Conservation (phyloP, 2,888 invertebrate species). For the Stenichneumon culpator region DNA sequence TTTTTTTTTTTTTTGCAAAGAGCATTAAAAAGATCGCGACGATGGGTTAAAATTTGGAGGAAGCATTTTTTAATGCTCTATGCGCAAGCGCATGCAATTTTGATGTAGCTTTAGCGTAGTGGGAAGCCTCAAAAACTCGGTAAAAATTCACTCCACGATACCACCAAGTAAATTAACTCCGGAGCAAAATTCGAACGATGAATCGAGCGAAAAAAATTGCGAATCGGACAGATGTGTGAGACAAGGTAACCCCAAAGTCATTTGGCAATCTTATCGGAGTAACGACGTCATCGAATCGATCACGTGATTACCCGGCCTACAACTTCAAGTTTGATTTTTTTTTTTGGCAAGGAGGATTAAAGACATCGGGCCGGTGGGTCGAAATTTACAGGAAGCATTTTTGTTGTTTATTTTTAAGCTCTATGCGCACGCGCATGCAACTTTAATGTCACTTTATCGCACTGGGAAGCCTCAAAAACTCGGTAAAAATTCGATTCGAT, state of each 20-base stretch:
- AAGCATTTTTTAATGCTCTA: not conserved
- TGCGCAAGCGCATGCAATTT: not conserved
- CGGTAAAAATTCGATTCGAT: conserved; percentile 27
- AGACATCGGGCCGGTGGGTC: conserved; percentile 47
- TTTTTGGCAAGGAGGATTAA: conserved; percentile 51
- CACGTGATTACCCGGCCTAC: not conserved
- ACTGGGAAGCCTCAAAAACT: not conserved
- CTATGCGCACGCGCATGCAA: not conserved
- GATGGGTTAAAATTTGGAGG: conserved; percentile 35
- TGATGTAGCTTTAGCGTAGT: not conserved
- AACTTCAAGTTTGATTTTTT: not conserved
- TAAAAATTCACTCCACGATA: conserved; percentile 34
- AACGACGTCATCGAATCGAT: conserved; percentile 54
- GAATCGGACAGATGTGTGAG: conserved; percentile 14
- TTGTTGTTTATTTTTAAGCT: too few species aligned
- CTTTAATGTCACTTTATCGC: not conserved
- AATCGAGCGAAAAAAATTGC: not conserved
- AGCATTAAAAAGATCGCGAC: conserved; percentile 58
- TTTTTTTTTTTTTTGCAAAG: conserved; percentile 34
- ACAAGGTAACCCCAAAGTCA: conserved; percentile 27
- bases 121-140: not conserved
- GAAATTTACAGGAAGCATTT: conserved; percentile 41
- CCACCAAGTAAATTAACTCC: too few species aligned
- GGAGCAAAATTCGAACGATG: too few species aligned
- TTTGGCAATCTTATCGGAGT: conserved; percentile 65